A percentile compares a stretch with the other conserved stretches of the same genome.
These are phyloP conservation scores for Hemibagrus wyckioides DNA, from an alignment of 2,113 vertebrate genomes.

Conservation along the genomic window DNA sequence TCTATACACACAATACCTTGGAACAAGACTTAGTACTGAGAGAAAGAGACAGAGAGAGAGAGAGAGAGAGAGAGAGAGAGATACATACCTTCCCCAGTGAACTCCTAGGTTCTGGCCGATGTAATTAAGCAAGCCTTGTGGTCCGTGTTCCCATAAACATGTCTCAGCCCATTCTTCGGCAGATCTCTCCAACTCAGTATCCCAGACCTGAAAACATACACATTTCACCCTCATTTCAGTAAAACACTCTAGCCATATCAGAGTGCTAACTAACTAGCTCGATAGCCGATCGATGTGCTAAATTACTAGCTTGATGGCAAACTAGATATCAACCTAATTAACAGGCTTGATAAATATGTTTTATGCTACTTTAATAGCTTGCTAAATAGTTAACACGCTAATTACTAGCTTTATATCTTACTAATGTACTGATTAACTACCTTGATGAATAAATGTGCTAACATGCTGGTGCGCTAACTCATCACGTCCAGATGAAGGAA, in stretches of 20 bases:
- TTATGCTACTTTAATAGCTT: neutral
- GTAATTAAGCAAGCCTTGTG: conserved; percentile 85
- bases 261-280: neutral
- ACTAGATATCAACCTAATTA: neutral
- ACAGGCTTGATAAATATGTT: neutral
- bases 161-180: conserved; percentile 93
- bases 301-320: neutral
- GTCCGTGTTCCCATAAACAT: conserved; percentile 95
- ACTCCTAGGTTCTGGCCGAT: conserved; percentile 97
- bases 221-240: neutral
- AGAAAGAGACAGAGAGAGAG: neutral
- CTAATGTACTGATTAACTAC: neutral
- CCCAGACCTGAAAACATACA: conserved; percentile 80
- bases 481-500: neutral
- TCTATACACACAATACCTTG: neutral
- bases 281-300: neutral
- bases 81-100: conserved; percentile 92
- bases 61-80: neutral
- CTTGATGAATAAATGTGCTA: neutral
- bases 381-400: neutral
- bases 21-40: neutral
- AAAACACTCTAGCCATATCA: neutral
- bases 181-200: conserved; percentile 88
- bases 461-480: neutral
- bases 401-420: neutral